Evolutionary conservation across 2,888 invertebrate species (phyloP).

Genomic region (Cryptocephalus moraei): DNA sequence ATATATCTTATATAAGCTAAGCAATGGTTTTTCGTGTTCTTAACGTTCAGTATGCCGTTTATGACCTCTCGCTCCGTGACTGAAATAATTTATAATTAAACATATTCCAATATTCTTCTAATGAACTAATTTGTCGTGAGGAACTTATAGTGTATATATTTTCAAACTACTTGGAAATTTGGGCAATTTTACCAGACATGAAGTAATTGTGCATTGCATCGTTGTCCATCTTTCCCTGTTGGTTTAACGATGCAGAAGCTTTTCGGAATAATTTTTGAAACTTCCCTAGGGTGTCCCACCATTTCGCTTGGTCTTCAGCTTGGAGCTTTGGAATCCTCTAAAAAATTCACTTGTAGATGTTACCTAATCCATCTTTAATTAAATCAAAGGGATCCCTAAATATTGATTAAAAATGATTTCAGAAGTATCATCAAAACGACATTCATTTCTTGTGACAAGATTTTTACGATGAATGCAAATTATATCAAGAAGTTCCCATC

Average conservation of each 20-base stretch:
- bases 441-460: too few relatives aligned
- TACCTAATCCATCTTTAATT: too few relatives aligned
- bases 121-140: too few relatives aligned
- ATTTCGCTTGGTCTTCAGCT: constrained; percentile 91
- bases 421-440: too few relatives aligned
- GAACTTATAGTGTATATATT: too few relatives aligned
- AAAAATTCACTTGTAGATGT: constrained; percentile 9
- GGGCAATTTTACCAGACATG: constrained; percentile 73
- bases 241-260: constrained; percentile 77
- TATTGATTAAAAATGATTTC: too few relatives aligned
- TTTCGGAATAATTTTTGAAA: constrained; percentile 92
- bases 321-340: constrained; percentile 89
- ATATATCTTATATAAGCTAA: constrained; percentile 91
- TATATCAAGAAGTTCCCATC: too few relatives aligned
- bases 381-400: too few relatives aligned
- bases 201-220: constrained; percentile 96
- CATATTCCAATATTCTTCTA: background rate
- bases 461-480: too few relatives aligned
- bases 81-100: constrained; percentile 34
- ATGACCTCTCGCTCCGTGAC: constrained; percentile 98
- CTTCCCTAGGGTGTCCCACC: constrained; percentile 95
- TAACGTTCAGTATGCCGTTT: constrained; percentile 86
- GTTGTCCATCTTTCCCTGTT: constrained; percentile 75
- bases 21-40: constrained; percentile 91
- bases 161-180: too few relatives aligned